Base-by-base conservation (phyloP, 2,113 vertebrate species). In the Periophthalmus modestus region DNA sequence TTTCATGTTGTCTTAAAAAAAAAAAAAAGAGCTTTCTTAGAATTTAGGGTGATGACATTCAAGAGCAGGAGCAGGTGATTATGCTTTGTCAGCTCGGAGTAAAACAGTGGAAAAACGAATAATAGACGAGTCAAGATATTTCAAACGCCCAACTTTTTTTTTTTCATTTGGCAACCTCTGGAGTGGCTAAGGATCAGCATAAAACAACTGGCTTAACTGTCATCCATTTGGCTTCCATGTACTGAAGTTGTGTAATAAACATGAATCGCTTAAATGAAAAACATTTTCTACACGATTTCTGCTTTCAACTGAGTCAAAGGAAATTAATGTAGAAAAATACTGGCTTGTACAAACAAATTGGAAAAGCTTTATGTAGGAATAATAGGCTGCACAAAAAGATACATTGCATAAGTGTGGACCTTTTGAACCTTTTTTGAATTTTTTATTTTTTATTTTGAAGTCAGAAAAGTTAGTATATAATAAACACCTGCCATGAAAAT, bases 181-280 rank as follows among this genome's bases (percentile, higher is more conserved):
- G 4, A 10, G 74, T 54, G 57, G 43, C 46, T 71, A 21, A 50
- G 34, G 4, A 33, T 73, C 69, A 69, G 74, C 78, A 68, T 74
- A 82, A 66, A 21, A 50, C 47, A 67, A 46, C 61, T 72, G 62
- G 18, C 57, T 75, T 23, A 66, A 66, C 5, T 57, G 48, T 63
- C 69, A 76, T 79, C 34, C 78, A 68, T 69, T 57, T n/a, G 59
- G 69, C 71, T 73, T 57, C 69, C 43, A 10, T 43, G 24, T 54
- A 5, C 69, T 75, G 59, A 74, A 84, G 69, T 63, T 18, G 66
- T 69, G 59, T 74, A 81, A 52, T 4, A 52, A 7, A 9, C 10
- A 43, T 43, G 39, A 43, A 0, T 39, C 11, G 1, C 7, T 43
- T 43, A 43, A 43, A 43, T 9, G 39, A 43, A 43, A 43, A 2